These are phyloP conservation scores for Aphelinus certus DNA, from an alignment of 1,140 invertebrate genomes.

Conservation along the genomic window DNA sequence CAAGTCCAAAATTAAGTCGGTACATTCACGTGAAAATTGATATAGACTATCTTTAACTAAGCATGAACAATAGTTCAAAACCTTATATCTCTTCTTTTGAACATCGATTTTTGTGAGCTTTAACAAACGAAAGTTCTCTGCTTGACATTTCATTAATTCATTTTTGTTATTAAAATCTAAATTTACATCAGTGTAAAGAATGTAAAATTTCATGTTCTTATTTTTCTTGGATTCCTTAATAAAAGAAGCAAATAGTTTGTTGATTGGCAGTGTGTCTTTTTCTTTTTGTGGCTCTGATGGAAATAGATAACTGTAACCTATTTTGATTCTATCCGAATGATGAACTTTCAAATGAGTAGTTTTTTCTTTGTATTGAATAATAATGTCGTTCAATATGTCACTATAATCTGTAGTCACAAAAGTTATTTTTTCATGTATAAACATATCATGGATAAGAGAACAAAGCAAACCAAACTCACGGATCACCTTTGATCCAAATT, in stretches of 20 bases:
- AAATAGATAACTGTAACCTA: slow-evolving; percentile 41
- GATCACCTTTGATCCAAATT: slow-evolving; percentile 15
- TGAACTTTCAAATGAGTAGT: slow-evolving; percentile 36
- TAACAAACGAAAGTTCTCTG: slow-evolving; percentile 23
- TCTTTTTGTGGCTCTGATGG: neutral
- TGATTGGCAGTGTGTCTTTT: slow-evolving; percentile 3
- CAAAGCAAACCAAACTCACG: slow-evolving; percentile 41
- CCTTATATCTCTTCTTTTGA: slow-evolving; percentile 38
- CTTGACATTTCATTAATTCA: slow-evolving; percentile 4
- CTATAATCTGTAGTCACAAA: slow-evolving; percentile 31
- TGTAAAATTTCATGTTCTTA: neutral
- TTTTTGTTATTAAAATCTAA: slow-evolving; percentile 8
- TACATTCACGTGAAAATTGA: slow-evolving; percentile 33
- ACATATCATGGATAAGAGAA: slow-evolving; percentile 42
- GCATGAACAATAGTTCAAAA: slow-evolving; percentile 44
- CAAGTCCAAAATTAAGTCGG: slow-evolving; percentile 20
- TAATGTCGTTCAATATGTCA: slow-evolving; percentile 31
- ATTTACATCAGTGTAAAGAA: neutral
- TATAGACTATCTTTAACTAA: slow-evolving; percentile 40
- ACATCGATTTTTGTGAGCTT: slow-evolving; percentile 40
- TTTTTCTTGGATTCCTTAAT: neutral
- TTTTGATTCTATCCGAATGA: slow-evolving; percentile 30
- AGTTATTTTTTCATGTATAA: slow-evolving; percentile 41
- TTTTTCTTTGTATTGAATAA: slow-evolving; percentile 39
- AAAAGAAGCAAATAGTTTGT: slow-evolving; percentile 23